phyloP scores from a whole-genome alignment of 2,888 invertebrate genomes.

The Dolichomitus sp. region DNA sequence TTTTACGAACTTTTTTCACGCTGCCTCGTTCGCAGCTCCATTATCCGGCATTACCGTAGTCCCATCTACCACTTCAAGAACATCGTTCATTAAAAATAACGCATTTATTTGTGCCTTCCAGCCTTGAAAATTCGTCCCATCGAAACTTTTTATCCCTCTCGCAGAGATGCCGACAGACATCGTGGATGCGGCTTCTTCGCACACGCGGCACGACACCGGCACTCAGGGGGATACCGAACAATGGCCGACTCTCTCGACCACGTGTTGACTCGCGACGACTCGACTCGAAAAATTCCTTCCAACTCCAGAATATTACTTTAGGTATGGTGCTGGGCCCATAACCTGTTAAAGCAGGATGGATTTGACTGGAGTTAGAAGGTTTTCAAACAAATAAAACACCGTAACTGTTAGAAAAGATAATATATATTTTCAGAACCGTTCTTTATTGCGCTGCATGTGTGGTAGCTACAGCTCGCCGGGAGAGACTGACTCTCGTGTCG shows the following conservation, averaged over 20 bases:
- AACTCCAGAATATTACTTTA: not conserved
- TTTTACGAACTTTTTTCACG: too few species aligned
- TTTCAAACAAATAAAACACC: too few species aligned
- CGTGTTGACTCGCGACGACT: slow-evolving; percentile 5
- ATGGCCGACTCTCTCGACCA: slow-evolving; percentile 40
- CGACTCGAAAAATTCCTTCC: not conserved
- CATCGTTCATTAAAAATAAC: slow-evolving; percentile 34
- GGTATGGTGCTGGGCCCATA: not conserved
- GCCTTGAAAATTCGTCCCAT: slow-evolving; percentile 47
- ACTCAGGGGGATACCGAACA: too few species aligned
- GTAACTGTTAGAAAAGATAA: too few species aligned
- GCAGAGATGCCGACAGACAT: slow-evolving; percentile 46
- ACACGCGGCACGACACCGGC: too few species aligned
- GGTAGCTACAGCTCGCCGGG: not conserved
- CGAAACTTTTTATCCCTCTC: slow-evolving; percentile 22
- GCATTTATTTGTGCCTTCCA: slow-evolving; percentile 19
- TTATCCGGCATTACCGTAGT: too few species aligned
- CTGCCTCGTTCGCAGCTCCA: not conserved
- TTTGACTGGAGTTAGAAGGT: too few species aligned
- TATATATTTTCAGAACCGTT: too few species aligned
- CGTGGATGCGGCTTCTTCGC: slow-evolving; percentile 13
- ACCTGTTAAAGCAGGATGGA: not conserved
- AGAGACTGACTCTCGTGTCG: too few species aligned
- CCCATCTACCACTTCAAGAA: slow-evolving; percentile 30
- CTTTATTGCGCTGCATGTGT: too few species aligned